Evolutionary conservation across 1,140 invertebrate species (phyloP).

Genomic region (Eciton burchellii): DNA sequence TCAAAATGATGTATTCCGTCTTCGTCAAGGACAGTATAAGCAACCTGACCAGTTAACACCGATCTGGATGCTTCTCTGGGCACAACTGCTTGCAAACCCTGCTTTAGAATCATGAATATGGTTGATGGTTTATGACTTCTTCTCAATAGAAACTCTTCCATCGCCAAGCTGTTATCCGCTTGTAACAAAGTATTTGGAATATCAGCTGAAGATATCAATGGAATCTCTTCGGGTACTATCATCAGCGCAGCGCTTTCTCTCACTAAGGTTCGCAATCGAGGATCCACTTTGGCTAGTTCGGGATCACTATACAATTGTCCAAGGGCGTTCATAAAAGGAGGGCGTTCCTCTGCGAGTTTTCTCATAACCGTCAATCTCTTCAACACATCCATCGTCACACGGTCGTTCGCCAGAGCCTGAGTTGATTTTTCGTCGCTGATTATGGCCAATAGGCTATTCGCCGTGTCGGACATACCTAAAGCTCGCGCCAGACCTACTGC

Average conservation of each 20-base stretch:
- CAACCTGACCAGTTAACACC: constrained; percentile 90
- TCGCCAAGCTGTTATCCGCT: constrained; percentile 89
- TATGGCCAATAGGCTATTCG: constrained; percentile 87
- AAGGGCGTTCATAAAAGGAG: constrained; percentile 87
- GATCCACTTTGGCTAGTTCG: constrained; percentile 88
- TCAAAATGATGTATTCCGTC: constrained; percentile 92
- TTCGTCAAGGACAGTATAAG: constrained; percentile 92
- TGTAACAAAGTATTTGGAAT: constrained; percentile 89
- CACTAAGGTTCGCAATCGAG: constrained; percentile 89
- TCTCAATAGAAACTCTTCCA: constrained; percentile 91
- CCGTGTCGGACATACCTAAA: constrained; percentile 89
- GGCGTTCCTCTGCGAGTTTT: constrained; percentile 89
- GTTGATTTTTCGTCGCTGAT: constrained; percentile 88
- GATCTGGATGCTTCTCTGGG: constrained; percentile 90
- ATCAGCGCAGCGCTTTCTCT: constrained; percentile 90
- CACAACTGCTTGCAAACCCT: constrained; percentile 91
- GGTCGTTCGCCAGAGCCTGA: constrained; percentile 87
- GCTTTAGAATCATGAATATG: constrained; percentile 91
- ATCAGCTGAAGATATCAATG: constrained; percentile 88
- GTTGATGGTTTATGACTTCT: constrained; percentile 86
- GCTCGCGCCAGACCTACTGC: constrained; percentile 90
- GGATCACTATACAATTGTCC: constrained; percentile 88
- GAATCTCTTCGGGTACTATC: constrained; percentile 88
- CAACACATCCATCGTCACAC: constrained; percentile 89
- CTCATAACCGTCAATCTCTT: constrained; percentile 90